phyloP scores from a whole-genome alignment of 2,113 vertebrate species.

The Corythaixoides concolor region DNA sequence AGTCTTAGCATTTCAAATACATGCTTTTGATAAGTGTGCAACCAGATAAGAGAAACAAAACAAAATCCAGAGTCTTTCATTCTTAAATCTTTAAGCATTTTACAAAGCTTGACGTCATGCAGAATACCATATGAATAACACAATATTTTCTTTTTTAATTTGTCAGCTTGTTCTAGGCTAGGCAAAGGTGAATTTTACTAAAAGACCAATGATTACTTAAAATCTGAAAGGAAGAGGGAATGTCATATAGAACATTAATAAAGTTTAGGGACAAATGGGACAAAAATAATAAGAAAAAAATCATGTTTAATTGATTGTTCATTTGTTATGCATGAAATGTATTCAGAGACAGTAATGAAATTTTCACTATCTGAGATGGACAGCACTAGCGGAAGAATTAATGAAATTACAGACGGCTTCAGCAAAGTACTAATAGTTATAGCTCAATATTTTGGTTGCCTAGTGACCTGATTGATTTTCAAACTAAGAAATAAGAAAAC shows the following conservation, averaged over 20 bases:
- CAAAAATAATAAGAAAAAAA: not conserved
- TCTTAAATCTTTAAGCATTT: not conserved
- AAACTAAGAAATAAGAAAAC: slow-evolving; percentile 44
- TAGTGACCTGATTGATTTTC: slow-evolving; percentile 26
- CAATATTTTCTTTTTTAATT: not conserved
- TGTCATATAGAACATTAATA: not conserved
- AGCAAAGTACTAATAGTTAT: slow-evolving; percentile 3
- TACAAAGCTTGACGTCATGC: not conserved
- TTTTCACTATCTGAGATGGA: slow-evolving; percentile 23
- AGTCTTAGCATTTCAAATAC: not conserved
- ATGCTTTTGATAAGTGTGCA: not conserved
- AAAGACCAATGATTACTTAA: not conserved
- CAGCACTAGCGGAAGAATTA: not conserved
- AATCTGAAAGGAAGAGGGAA: not conserved
- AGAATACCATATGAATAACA: not conserved
- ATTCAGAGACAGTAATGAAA: slow-evolving; percentile 17
- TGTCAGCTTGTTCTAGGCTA: not conserved
- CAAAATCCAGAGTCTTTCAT: not conserved
- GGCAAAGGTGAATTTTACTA: not conserved
- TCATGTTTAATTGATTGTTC: not conserved
- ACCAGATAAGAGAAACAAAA: not conserved
- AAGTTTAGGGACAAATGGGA: not conserved
- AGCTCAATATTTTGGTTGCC: slow-evolving; percentile 40
- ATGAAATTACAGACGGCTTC: not conserved
- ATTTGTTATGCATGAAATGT: not conserved